Evolutionary conservation across 2,797 vertebrate genomes (phyloP).

Genomic region (Echeneis naucrates): DNA sequence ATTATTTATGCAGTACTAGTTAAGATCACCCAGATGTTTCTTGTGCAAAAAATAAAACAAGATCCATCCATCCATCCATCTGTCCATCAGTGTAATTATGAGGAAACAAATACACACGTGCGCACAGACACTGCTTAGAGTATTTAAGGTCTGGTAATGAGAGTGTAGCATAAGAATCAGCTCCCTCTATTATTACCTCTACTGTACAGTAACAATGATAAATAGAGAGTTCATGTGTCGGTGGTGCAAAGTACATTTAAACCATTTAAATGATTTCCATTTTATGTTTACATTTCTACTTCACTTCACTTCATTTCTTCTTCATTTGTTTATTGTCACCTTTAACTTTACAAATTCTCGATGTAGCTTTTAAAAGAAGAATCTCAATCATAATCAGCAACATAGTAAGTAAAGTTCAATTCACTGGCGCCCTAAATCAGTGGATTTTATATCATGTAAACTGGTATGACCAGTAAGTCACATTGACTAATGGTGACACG

Average conservation of each 20-base stretch:
- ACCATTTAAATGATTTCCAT: neutral
- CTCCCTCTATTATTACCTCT: constrained; percentile 56
- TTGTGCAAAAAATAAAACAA: constrained; percentile 26
- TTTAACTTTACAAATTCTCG: neutral
- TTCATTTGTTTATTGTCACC: neutral
- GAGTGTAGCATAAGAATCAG: constrained; percentile 33
- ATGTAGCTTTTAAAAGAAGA: no score
- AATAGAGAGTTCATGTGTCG: neutral
- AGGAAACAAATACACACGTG: constrained; percentile 29
- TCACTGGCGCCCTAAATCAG: no score
- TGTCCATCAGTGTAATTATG: constrained; percentile 40
- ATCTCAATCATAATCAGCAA: no score
- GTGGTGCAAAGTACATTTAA: constrained; percentile 1
- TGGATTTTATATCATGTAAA: neutral
- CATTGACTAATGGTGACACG: neutral
- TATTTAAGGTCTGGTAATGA: constrained; percentile 69
- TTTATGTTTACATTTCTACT: neutral
- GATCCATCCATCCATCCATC: no score
- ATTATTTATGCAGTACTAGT: neutral
- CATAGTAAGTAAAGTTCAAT: no score
- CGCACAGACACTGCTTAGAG: constrained; percentile 21
- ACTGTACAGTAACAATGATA: constrained; percentile 30
- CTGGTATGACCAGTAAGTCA: neutral
- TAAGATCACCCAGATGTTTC: constrained; percentile 53
- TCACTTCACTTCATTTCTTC: no score